Evolutionary conservation across 2,888 invertebrate species (phyloP).

Genomic region (Zaprionus lineosus): DNA sequence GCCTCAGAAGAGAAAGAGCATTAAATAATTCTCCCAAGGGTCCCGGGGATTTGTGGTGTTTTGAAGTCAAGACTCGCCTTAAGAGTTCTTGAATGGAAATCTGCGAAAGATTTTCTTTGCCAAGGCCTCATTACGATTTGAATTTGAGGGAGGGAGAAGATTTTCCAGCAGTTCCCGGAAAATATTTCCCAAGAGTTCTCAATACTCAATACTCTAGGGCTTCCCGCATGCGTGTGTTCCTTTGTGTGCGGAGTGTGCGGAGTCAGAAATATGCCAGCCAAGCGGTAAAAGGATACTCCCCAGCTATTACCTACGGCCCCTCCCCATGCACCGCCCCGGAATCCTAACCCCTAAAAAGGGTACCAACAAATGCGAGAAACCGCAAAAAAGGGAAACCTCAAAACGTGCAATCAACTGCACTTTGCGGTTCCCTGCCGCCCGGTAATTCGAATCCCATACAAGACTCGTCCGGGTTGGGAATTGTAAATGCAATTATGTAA

Average conservation of each 20-base stretch:
- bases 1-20: too few species aligned
- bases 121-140: too few species aligned
- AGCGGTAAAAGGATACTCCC: constrained; percentile 57
- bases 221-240: constrained; percentile 33
- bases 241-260: too few species aligned
- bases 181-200: background rate
- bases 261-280: constrained; percentile 35
- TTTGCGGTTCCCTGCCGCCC: too few species aligned
- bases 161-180: too few species aligned
- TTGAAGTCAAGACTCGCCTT: too few species aligned
- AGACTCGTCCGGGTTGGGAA: constrained; percentile 18
- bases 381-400: constrained; percentile 73
- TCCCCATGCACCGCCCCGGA: constrained; percentile 15
- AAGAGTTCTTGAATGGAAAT: too few species aligned
- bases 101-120: too few species aligned
- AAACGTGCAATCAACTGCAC: constrained; percentile 61
- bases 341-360: constrained; percentile 41
- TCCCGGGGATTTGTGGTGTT: too few species aligned
- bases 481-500: constrained; percentile 69
- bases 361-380: constrained; percentile 55
- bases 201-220: constrained; percentile 39
- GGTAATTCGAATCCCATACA: constrained; percentile 27
- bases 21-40: too few species aligned
- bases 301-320: constrained; percentile 35
- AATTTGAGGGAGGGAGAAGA: too few species aligned